Conservation (phyloP, 2,888 invertebrate species). For the Amiota minor region DNA sequence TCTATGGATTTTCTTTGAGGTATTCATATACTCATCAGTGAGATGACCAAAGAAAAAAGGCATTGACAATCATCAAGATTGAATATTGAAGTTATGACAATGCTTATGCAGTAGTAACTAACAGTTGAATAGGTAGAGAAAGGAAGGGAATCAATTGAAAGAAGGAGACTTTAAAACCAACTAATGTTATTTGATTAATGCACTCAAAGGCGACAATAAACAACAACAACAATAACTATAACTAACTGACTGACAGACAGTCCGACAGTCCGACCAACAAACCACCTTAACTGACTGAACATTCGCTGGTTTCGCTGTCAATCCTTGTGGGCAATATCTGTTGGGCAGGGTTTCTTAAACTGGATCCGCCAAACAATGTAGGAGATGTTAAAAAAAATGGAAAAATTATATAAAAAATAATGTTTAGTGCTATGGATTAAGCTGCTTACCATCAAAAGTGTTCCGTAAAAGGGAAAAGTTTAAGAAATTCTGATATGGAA, state of each 20-base stretch:
- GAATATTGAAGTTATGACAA: constrained; percentile 11
- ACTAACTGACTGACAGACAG: constrained; percentile 14
- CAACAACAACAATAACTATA: constrained; percentile 36
- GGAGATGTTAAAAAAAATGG: too few species aligned
- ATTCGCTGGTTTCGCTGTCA: too few species aligned
- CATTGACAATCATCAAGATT: not conserved
- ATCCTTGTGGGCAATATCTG: not conserved
- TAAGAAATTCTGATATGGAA: not conserved
- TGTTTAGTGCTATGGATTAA: too few species aligned
- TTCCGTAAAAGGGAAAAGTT: too few species aligned
- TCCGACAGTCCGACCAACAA: constrained; percentile 1
- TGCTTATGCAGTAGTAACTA: not conserved
- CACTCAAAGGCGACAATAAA: constrained; percentile 67
- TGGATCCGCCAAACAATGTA: not conserved
- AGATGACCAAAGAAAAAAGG: not conserved
- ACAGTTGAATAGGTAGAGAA: not conserved
- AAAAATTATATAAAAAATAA: too few species aligned
- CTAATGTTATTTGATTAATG: constrained; percentile 58
- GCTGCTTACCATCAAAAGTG: too few species aligned
- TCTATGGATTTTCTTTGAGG: too few species aligned
- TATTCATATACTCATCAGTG: too few species aligned
- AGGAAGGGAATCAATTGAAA: not conserved
- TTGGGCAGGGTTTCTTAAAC: too few species aligned
- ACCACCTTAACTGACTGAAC: too few species aligned
- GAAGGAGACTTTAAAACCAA: not conserved